phyloP scores from a whole-genome alignment of 2,888 invertebrate species.

The Stegophylla sp. region DNA sequence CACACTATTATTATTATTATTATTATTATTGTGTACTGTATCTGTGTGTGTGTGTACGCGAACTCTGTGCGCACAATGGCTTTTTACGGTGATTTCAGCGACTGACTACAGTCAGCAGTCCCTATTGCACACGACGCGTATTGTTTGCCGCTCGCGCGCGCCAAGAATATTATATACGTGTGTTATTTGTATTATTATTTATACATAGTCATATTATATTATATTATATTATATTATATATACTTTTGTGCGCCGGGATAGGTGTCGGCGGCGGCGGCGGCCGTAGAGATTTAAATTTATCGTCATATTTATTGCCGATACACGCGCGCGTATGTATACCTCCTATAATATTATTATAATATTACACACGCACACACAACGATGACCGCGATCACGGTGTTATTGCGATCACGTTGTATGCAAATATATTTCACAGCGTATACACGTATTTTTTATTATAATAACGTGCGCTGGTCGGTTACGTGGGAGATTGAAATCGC shows the following conservation, averaged over 20 bases:
- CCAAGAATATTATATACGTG: background rate
- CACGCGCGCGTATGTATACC: background rate
- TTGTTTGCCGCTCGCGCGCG: conserved; percentile 25
- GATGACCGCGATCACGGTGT: background rate
- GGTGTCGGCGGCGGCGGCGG: conserved; percentile 36
- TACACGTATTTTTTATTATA: background rate
- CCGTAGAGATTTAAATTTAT: conserved; percentile 33
- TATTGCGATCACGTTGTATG: conserved; percentile 13
- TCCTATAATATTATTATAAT: conserved; percentile 7
- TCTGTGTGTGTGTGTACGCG: background rate
- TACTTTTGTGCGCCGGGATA: background rate
- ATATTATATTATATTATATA: background rate
- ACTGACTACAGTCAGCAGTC: no score
- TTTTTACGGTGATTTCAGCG: conserved; percentile 27
- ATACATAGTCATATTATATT: background rate
- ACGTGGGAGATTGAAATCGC: background rate
- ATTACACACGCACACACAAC: background rate
- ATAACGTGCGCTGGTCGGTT: no score
- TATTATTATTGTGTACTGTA: no score
- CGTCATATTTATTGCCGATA: conserved; percentile 27
- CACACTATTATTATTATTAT: no score
- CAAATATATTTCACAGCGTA: conserved; percentile 33
- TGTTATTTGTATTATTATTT: background rate
- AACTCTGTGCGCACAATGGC: conserved; percentile 23
- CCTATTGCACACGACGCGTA: conserved; percentile 10